Evolutionary conservation across 2,888 invertebrate genomes (phyloP).

Genomic region (Lasioglossum marginatum): DNA sequence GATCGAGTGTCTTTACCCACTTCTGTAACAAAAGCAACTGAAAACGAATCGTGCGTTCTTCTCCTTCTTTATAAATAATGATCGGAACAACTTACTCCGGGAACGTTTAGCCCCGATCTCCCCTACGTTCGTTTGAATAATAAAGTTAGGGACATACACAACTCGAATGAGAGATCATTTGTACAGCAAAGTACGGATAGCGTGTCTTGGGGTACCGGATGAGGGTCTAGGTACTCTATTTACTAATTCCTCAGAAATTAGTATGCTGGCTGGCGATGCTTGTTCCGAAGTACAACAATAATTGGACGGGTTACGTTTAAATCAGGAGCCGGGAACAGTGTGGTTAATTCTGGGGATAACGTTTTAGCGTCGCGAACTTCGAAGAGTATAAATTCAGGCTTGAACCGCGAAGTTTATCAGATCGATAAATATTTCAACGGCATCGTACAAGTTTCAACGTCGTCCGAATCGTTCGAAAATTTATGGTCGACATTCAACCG

Average conservation of each 20-base stretch:
- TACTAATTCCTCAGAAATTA: background rate
- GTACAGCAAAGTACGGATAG: background rate
- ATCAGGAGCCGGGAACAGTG: background rate
- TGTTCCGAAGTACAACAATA: background rate
- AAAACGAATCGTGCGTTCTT: no score
- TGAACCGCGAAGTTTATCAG: background rate
- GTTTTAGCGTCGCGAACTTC: background rate
- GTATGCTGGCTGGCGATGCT: background rate
- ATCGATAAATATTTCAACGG: conserved; percentile 69
- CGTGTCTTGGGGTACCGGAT: background rate
- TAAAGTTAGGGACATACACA: background rate
- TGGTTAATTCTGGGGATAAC: background rate
- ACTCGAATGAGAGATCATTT: background rate
- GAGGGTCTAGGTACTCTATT: background rate
- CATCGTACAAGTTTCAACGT: conserved; percentile 62
- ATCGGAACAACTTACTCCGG: no score
- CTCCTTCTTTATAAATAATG: no score
- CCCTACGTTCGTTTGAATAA: background rate
- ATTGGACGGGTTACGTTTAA: background rate
- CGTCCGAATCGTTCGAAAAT: conserved; percentile 48
- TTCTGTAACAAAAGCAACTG: no score
- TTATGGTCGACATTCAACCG: conserved; percentile 48
- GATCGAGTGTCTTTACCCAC: no score
- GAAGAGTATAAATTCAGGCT: background rate
- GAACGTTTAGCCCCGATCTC: no score